Conservation (phyloP, 2,888 invertebrate genomes). For the Scrobipalpa atriplicella region DNA sequence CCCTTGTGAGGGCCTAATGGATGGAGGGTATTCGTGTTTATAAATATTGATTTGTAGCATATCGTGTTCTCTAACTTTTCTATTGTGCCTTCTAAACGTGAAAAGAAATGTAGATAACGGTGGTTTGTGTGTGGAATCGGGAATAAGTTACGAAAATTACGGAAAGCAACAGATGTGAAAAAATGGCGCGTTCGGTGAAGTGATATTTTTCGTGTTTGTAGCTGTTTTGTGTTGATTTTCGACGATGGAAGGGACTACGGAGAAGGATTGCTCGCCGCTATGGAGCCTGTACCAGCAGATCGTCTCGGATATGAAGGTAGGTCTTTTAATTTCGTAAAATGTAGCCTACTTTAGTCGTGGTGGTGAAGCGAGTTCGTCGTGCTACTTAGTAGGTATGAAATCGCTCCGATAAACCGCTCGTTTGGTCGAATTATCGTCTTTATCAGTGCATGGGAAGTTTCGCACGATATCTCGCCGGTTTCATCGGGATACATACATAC, state of each 20-base stretch:
- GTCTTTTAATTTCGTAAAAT: slow-evolving; percentile 62
- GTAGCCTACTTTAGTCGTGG: slow-evolving; percentile 18
- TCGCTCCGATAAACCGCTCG: slow-evolving; percentile 57
- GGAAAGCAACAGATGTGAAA: slow-evolving; percentile 73
- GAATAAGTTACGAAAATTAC: slow-evolving; percentile 32
- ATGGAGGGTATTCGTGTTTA: slow-evolving; percentile 74
- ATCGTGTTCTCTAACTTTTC: slow-evolving; percentile 56
- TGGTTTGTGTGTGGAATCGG: slow-evolving; percentile 38
- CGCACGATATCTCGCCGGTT: slow-evolving; percentile 18
- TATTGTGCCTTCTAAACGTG: slow-evolving; percentile 52
- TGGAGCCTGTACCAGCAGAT: slow-evolving; percentile 98
- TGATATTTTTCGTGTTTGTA: slow-evolving; percentile 58
- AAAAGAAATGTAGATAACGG: slow-evolving; percentile 71
- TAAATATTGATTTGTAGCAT: slow-evolving; percentile 80
- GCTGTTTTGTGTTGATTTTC: slow-evolving; percentile 52
- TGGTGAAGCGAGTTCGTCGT: slow-evolving; percentile 40
- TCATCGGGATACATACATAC: slow-evolving; percentile 23
- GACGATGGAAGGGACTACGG: slow-evolving; percentile 87
- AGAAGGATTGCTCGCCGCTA: slow-evolving; percentile 94
- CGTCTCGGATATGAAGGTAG: slow-evolving; percentile 98
- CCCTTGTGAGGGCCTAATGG: slow-evolving; percentile 46
- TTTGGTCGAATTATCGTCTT: slow-evolving; percentile 53
- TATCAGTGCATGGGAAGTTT: slow-evolving; percentile 37
- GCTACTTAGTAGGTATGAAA: slow-evolving; percentile 53
- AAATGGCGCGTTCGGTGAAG: slow-evolving; percentile 60